Evolutionary conservation across 2,113 vertebrate genomes (phyloP).

Genomic region (Eleginops maclovinus): DNA sequence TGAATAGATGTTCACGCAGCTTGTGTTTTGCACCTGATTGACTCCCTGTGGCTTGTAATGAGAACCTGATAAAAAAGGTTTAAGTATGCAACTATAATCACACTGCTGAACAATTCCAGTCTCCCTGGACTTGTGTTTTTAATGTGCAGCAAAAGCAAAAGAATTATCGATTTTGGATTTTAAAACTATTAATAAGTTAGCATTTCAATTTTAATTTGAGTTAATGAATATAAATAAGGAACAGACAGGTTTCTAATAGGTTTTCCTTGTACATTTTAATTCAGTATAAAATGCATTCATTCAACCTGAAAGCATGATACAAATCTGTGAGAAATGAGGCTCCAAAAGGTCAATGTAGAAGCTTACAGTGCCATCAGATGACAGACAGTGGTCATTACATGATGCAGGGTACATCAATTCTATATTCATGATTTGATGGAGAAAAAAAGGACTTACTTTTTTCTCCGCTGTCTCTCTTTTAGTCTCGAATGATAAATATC

Average conservation of each 20-base stretch:
- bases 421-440: neutral
- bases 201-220: neutral
- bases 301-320: constrained; percentile 26
- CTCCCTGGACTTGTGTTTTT: constrained; percentile 10
- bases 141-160: constrained; percentile 31
- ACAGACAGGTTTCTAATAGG: neutral
- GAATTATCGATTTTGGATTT: constrained; percentile 16
- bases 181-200: constrained; percentile 35
- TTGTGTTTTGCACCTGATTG: constrained; percentile 25
- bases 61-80: constrained; percentile 26
- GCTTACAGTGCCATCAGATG: constrained; percentile 68
- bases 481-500: constrained; percentile 98
- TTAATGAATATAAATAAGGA: constrained; percentile 24
- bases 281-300: constrained; percentile 21
- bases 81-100: constrained; percentile 47
- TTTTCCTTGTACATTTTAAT: constrained; percentile 32
- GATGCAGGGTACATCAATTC: neutral
- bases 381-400: constrained; percentile 27
- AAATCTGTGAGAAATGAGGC: neutral
- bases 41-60: constrained; percentile 24
- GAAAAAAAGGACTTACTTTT: constrained; percentile 89
- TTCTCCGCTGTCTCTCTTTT: constrained; percentile 95
- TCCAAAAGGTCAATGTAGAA: constrained; percentile 1
- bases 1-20: constrained; percentile 12
- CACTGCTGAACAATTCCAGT: constrained; percentile 6